phyloP scores from a whole-genome alignment of 1,140 invertebrate genomes.

The Danaus melanippus region DNA sequence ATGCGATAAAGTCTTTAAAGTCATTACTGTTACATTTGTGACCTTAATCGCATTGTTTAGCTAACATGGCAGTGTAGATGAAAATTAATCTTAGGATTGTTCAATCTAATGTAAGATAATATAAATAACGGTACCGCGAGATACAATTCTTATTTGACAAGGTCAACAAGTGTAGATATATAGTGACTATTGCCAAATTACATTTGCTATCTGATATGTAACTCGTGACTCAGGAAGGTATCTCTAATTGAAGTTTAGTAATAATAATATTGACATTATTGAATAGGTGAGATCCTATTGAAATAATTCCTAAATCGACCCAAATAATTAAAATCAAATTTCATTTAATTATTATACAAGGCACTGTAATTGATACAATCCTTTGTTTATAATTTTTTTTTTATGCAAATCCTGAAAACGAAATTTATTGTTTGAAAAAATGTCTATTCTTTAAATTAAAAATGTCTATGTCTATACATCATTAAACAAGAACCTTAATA shows the following conservation, averaged over 20 bases:
- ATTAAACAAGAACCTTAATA: too few relatives aligned
- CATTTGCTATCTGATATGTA: slow-evolving; percentile 55
- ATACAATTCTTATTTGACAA: slow-evolving; percentile 28
- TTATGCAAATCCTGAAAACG: too few relatives aligned
- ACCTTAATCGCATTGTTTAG: slow-evolving; percentile 45
- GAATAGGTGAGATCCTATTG: too few relatives aligned
- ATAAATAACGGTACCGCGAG: slow-evolving; percentile 21
- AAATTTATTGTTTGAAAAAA: too few relatives aligned
- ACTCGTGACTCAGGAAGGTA: slow-evolving; percentile 55
- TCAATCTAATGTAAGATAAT: slow-evolving; percentile 18
- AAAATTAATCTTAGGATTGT: slow-evolving; percentile 25
- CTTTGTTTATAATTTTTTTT: too few relatives aligned
- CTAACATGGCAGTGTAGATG: slow-evolving; percentile 31
- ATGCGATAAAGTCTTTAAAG: slow-evolving; percentile 42
- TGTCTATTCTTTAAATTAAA: too few relatives aligned
- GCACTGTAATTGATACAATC: too few relatives aligned
- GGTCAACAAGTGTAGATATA: slow-evolving; percentile 34
- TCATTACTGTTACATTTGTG: slow-evolving; percentile 42
- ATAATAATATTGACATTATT: slow-evolving; percentile 38
- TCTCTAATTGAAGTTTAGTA: slow-evolving; percentile 27
- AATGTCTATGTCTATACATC: too few relatives aligned
- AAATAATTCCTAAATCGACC: too few relatives aligned
- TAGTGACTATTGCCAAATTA: slow-evolving; percentile 56
- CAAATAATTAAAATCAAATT: too few relatives aligned
- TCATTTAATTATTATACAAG: too few relatives aligned